phyloP scores from a whole-genome alignment of 2,113 vertebrate species.

The Maccullochella peelii region DNA sequence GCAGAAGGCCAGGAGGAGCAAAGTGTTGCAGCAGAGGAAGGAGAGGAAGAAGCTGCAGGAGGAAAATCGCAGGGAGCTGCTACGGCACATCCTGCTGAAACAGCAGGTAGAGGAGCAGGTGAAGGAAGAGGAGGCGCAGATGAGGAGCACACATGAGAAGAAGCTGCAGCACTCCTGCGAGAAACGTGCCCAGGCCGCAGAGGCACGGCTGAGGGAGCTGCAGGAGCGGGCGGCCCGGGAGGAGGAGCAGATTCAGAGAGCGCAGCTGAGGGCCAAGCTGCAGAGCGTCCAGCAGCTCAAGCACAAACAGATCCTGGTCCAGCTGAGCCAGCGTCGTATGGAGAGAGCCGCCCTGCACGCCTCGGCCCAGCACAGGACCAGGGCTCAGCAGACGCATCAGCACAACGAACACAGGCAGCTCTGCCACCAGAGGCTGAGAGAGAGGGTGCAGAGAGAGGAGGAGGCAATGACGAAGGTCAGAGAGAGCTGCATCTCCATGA shows the following conservation, averaged over 20 bases:
- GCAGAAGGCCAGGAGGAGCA: constrained; percentile 69
- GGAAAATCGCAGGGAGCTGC: constrained; percentile 76
- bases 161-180: constrained; percentile 66
- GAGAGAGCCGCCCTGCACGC: constrained; percentile 62
- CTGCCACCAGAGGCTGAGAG: constrained; percentile 74
- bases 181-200: constrained; percentile 43
- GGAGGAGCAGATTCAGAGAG: constrained; percentile 73
- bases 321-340: constrained; percentile 72
- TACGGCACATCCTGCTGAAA: constrained; percentile 81
- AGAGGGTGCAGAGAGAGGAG: constrained; percentile 81
- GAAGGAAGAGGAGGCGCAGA: constrained; percentile 73
- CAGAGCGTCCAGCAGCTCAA: constrained; percentile 60
- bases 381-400: constrained; percentile 50
- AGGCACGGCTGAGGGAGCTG: constrained; percentile 67
- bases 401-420: constrained; percentile 70
- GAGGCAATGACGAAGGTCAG: constrained; percentile 65
- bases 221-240: constrained; percentile 66
- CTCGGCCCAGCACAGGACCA: constrained; percentile 36
- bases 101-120: constrained; percentile 78
- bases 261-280: constrained; percentile 53
- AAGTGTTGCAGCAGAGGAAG: constrained; percentile 44
- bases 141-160: constrained; percentile 74
- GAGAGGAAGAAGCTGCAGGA: constrained; percentile 70
- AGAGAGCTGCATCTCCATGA: constrained; percentile 72
- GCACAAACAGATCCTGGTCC: constrained; percentile 69